Base-by-base conservation (phyloP, 2,113 vertebrate genomes). In the Callithrix jacchus region DNA sequence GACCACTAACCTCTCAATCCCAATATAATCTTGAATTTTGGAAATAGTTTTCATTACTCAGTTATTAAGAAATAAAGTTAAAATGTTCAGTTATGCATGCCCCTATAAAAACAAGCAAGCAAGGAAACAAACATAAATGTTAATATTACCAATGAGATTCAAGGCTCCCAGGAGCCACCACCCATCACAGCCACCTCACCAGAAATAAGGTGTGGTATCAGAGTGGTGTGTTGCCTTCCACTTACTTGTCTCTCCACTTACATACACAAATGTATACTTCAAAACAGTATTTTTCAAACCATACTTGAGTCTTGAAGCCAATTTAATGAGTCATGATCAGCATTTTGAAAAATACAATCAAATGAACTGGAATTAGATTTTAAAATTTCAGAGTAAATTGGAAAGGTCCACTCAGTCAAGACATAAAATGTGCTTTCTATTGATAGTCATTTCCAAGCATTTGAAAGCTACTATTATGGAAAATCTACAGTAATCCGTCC, bases 31-130 rank as follows among this genome's bases (percentile, higher is more conserved):
- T 77, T 79, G 32, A 49, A 64, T 80, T 95, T 64, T 40, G 3
- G 61, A 96, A 96, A 74, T 23, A 95, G 21, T 35, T 91, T 61
- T 80, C 47, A 64, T 88, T n/a, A 20, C 16, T 95, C 73, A 85
- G 12, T 42, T 12, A 61, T 54, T 76, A 91, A 91, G 94, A 89
- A 61, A 30, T 13, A 47, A 74, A 87, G 18, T 76, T 32, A 8
- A 88, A 91, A 88, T 64, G n/a, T 94, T 61, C 80, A 76, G 18
- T 77, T 87, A 32, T 2, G 16, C 8, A 32, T 58, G n/a, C 0
- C 17, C 20, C 73, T 68, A 13, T 20, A 12, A 88, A 93, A 95
- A 76, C 14, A 91, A 85, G 68, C 9, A 88, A 73, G 52, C 5
- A 81, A 85, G 17, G 42, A 77, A 47, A 42, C 20, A n/a, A 73